Percentiles rank a stretch among this genome's conserved stretches.
These are phyloP conservation scores for Drosophila parvula DNA, from an alignment of 1,140 invertebrate species.

Conservation along the genomic window DNA sequence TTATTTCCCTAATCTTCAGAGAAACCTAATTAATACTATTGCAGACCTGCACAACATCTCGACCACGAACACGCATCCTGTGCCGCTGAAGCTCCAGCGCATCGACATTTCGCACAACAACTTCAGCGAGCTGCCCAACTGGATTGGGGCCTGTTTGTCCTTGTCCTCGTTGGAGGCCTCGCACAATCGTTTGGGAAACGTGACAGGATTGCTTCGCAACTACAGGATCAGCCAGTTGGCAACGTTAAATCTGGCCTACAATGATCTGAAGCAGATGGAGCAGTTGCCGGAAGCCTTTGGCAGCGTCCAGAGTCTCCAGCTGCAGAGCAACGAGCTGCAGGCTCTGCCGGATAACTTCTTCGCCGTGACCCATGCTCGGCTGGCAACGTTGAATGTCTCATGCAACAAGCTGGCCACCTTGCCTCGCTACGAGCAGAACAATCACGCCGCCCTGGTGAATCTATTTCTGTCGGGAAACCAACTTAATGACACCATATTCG, in stretches of 20 bases:
- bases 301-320: conserved; percentile 88
- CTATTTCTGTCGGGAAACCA: conserved; percentile 91
- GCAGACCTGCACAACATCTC: conserved; percentile 67
- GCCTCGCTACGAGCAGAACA: conserved; percentile 86
- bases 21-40: conserved; percentile 57
- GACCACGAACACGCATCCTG: conserved; percentile 51
- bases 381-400: conserved; percentile 90
- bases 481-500: conserved; percentile 89
- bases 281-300: conserved; percentile 87
- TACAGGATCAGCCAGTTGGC: conserved; percentile 89
- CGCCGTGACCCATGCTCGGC: conserved; percentile 87
- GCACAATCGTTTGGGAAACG: conserved; percentile 88
- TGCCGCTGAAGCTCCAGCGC: conserved; percentile 88
- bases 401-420: conserved; percentile 90
- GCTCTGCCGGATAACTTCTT: conserved; percentile 91
- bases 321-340: conserved; percentile 91
- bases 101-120: conserved; percentile 92
- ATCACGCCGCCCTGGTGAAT: conserved; percentile 87
- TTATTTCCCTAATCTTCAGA: neutral
- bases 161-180: conserved; percentile 90
- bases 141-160: conserved; percentile 90
- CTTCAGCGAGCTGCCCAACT: conserved; percentile 89
- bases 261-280: conserved; percentile 89
- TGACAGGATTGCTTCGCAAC: conserved; percentile 90
- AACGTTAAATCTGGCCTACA: conserved; percentile 90